A percentile compares a stretch with the other conserved stretches of the same genome.
These are phyloP conservation scores for Crotophaga sulcirostris DNA, from an alignment of 2,113 vertebrate species.

Conservation along the genomic window DNA sequence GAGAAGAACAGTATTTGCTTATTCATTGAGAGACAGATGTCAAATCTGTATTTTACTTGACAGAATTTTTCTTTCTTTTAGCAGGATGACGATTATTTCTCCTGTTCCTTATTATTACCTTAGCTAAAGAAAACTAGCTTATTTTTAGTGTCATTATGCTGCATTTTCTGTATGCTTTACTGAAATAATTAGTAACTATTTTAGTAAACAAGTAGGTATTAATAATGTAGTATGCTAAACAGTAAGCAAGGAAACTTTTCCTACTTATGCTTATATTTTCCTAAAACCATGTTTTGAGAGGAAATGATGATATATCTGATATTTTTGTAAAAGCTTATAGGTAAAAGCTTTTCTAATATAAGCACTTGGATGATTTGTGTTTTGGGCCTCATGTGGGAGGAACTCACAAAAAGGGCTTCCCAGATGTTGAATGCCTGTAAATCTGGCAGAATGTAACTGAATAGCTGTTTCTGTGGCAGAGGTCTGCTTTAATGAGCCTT, in stretches of 20 bases:
- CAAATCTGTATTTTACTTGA: neutral
- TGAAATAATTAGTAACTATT: neutral
- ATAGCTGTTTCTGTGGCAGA: neutral
- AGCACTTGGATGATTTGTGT: neutral
- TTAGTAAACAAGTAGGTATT: neutral
- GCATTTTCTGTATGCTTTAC: neutral
- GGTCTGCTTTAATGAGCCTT: neutral
- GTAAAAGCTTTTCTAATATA: neutral
- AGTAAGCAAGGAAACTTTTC: neutral
- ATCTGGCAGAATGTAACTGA: neutral
- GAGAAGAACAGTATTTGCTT: neutral
- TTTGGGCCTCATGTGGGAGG: neutral
- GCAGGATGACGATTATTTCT: neutral
- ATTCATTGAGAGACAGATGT: slow-evolving; percentile 7
- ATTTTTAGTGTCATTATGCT: neutral
- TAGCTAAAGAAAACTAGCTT: neutral
- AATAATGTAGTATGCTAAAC: neutral
- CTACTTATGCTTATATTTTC: neutral
- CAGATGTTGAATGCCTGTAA: neutral
- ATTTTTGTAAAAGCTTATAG: neutral
- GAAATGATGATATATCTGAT: neutral
- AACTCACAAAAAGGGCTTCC: neutral
- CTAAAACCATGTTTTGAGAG: neutral
- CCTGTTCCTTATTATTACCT: neutral
- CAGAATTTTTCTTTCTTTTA: neutral